Evolutionary conservation across 2,888 invertebrate species (phyloP).

Genomic region (Incurvaria masculella): DNA sequence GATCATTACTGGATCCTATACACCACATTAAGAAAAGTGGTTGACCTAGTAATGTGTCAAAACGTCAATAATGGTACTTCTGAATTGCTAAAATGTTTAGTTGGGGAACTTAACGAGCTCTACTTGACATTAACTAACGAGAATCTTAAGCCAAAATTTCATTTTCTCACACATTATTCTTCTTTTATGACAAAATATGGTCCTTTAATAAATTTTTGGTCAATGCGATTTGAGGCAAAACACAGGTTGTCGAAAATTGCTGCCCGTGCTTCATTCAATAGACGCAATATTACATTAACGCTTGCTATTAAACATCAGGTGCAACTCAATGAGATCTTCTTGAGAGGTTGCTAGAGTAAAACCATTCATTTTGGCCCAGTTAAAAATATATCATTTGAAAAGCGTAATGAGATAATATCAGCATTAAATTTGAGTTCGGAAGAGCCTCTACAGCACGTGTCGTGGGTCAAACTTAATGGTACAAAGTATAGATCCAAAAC

Average conservation of each 20-base stretch:
- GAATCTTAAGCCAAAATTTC: too few relatives aligned
- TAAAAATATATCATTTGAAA: too few relatives aligned
- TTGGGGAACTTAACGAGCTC: background rate
- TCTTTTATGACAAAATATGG: conserved; percentile 1
- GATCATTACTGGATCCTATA: background rate
- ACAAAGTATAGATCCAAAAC: background rate
- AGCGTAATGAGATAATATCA: background rate
- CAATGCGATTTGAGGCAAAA: conserved; percentile 7
- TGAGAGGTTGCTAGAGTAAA: conserved; percentile 1
- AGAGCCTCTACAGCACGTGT: too few relatives aligned
- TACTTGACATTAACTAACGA: too few relatives aligned
- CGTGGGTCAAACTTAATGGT: background rate
- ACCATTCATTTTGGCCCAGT: too few relatives aligned
- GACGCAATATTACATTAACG: conserved; percentile 8
- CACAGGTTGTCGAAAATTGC: conserved; percentile 11
- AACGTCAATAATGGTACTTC: background rate
- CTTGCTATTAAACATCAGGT: conserved; percentile 11
- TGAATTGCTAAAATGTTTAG: background rate
- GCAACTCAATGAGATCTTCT: conserved; percentile 8
- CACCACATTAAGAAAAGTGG: background rate
- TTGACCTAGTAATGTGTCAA: background rate
- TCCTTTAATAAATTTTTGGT: background rate
- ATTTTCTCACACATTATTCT: background rate
- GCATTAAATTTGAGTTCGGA: too few relatives aligned
- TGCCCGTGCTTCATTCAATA: conserved; percentile 10